phyloP scores from a whole-genome alignment of 2,797 vertebrate genomes.

The Yasuhikotakia modesta region DNA sequence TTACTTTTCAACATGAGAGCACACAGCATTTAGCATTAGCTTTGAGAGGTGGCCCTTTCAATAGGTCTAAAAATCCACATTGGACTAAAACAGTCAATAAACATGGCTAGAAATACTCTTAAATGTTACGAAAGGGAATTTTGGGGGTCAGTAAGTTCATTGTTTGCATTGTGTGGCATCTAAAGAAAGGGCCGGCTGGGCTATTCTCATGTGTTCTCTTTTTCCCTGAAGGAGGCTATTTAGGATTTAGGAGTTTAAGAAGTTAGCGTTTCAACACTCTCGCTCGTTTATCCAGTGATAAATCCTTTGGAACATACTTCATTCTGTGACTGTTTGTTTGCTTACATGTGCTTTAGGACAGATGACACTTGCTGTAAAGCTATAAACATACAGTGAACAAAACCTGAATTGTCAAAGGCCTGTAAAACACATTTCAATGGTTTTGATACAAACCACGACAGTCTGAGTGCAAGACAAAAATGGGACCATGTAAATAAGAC shows the following conservation, averaged over 20 bases:
- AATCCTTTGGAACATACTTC: slow-evolving; percentile 43
- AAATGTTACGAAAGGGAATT: slow-evolving; percentile 68
- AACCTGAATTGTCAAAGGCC: slow-evolving; percentile 24
- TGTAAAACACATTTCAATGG: slow-evolving; percentile 10
- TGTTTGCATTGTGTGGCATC: slow-evolving; percentile 71
- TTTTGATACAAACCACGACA: slow-evolving; percentile 47
- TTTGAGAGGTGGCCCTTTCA: slow-evolving; percentile 31
- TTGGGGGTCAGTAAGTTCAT: slow-evolving; percentile 74
- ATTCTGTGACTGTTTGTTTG: slow-evolving; percentile 41
- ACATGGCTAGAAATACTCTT: slow-evolving; percentile 66
- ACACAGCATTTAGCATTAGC: slow-evolving; percentile 18
- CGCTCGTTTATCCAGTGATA: slow-evolving; percentile 39
- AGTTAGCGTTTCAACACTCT: slow-evolving; percentile 43
- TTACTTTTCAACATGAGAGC: slow-evolving; percentile 22
- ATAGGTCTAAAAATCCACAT: slow-evolving; percentile 65
- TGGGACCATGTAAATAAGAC: not conserved
- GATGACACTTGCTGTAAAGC: slow-evolving; percentile 35
- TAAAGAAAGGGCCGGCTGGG: slow-evolving; percentile 75
- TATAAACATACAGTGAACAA: slow-evolving; percentile 32
- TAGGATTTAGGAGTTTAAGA: slow-evolving; percentile 47
- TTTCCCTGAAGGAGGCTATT: slow-evolving; percentile 57
- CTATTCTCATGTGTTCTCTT: slow-evolving; percentile 60
- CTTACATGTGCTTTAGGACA: slow-evolving; percentile 45
- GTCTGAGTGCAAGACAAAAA: not conserved
- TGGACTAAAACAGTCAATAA: slow-evolving; percentile 69